A percentile compares a stretch with the other conserved stretches of the same genome.
Evolutionary conservation across 2,113 vertebrate species (phyloP).

Genomic region (Halcyon malimbica): DNA sequence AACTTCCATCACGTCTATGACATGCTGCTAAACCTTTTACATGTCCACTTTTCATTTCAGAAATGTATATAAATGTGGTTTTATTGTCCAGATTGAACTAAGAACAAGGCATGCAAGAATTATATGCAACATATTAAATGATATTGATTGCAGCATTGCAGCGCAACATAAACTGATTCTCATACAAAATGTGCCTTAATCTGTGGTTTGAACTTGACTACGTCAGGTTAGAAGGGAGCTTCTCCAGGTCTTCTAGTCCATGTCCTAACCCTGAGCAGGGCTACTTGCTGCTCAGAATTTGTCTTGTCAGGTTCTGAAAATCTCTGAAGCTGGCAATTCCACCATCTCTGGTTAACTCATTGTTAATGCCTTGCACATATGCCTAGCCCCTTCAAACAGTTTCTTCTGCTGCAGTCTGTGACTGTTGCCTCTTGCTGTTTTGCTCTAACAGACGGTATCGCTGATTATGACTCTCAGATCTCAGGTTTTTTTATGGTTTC

Average conservation of each 20-base stretch:
- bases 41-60: background rate
- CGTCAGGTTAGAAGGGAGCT: background rate
- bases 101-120: background rate
- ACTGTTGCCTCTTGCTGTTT: background rate
- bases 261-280: accelerated
- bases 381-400: background rate
- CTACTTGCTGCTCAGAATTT: background rate
- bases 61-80: background rate
- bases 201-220: background rate
- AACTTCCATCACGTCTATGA: background rate
- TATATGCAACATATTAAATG: background rate
- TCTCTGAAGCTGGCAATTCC: background rate
- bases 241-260: background rate
- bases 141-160: background rate
- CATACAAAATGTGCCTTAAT: background rate
- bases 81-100: background rate
- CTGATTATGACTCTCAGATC: background rate
- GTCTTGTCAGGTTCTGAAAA: background rate
- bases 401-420: background rate
- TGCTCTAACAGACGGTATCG: background rate
- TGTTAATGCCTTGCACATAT: background rate
- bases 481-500: background rate
- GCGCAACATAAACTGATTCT: background rate
- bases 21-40: background rate
- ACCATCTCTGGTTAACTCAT: background rate